Evolutionary conservation across 2,888 invertebrate genomes (phyloP), one percentile per base, ranked within the genome.

Genomic region (Drosophila yooni): DNA sequence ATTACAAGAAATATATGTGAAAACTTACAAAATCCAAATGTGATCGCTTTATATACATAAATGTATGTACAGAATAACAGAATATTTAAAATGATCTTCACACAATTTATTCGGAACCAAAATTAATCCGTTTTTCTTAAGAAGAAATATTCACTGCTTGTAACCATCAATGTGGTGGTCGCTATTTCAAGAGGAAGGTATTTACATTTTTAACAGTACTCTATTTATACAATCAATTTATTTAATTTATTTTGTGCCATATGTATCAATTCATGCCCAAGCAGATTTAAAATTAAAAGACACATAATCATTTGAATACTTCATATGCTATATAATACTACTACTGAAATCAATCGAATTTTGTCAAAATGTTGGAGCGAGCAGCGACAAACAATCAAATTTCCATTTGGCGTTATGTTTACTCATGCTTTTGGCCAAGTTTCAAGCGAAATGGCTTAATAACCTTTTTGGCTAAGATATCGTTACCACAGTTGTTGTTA

Each of bases 391-490:
- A 21, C n/a, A 38, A 18, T 25, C 18, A 25, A 21, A 25, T 53
- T 38, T 48, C 48, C 31, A 46, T 33, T 56, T 5, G 18, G 2
- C 6, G 0, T 33, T 13, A 66, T 52, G 36, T 38, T 54, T 50
- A 13, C 29, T 50, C 27, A 18, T 34, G 50, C 48, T 78, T 68
- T 65, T 70, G 70, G 64, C 48, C 67, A 71, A 62, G 25, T 74
- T 68, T 66, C 54, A 62, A 74, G 46, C 57, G 67, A 62, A 72
- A 80, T 78, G 60, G 58, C 78, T 74, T 77, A 72, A 75, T 85
- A 76, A 79, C 74, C 81, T 81, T 86, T 88, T 80, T 70, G 78
- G 67, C 76, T 71, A 27, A 76, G 82, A 65, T n/a, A 18, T 46
- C 57, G 53, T 74, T 68, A 29, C 52, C 69, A 34, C 34, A 48